Conservation (phyloP, 2,888 invertebrate genomes). For the Drosophila robusta region DNA sequence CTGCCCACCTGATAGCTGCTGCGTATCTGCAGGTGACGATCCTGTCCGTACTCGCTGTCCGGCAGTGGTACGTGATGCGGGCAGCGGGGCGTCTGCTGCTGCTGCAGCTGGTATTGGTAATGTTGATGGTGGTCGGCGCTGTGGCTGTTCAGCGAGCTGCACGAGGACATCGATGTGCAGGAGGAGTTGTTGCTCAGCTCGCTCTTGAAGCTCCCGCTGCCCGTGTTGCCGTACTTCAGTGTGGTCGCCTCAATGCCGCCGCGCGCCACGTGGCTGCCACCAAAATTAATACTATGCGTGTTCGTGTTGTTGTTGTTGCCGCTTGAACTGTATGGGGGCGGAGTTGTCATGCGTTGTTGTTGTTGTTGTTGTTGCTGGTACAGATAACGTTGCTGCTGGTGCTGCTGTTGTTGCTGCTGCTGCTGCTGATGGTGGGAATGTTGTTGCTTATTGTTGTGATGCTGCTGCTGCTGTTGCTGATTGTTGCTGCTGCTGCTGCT, state of each 20-base stretch:
- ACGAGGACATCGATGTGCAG: conserved; percentile 57
- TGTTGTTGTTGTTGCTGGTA: conserved; percentile 61
- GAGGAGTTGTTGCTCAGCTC: conserved; percentile 57
- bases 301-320: conserved; percentile 54
- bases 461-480: conserved; percentile 63
- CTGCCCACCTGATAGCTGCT: conserved; percentile 87
- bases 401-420: conserved; percentile 56
- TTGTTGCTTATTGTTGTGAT: conserved; percentile 75
- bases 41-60: conserved; percentile 88
- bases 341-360: conserved; percentile 56
- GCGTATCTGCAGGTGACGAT: conserved; percentile 88
- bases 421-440: conserved; percentile 73
- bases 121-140: conserved; percentile 84
- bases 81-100: conserved; percentile 84
- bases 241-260: conserved; percentile 78
- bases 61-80: conserved; percentile 89
- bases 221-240: conserved; percentile 77
- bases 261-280: conserved; percentile 71
- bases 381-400: conserved; percentile 59
- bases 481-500: conserved; percentile 44
- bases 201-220: conserved; percentile 60
- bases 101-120: conserved; percentile 82
- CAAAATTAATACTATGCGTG: conserved; percentile 73
- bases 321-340: conserved; percentile 27
- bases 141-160: conserved; percentile 77